phyloP scores from a whole-genome alignment of 2,888 invertebrate species.

The Cheilosia impressa region DNA sequence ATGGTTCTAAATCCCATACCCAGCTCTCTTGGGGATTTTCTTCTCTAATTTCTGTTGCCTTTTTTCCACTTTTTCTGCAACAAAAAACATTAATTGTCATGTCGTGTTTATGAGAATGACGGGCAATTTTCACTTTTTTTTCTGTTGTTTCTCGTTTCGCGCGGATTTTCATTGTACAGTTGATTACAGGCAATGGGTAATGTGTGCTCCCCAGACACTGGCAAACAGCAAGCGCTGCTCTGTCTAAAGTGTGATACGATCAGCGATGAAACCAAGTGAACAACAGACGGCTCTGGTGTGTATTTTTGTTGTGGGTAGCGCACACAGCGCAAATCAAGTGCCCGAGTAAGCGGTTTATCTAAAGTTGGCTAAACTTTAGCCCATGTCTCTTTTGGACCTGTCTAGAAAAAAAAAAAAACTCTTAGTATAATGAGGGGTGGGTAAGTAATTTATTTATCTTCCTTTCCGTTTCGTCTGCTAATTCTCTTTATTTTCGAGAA shows the following conservation, averaged over 20 bases:
- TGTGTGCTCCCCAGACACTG: constrained; percentile 12
- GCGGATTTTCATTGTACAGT: constrained; percentile 56
- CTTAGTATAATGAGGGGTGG: constrained; percentile 62
- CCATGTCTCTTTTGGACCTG: constrained; percentile 23
- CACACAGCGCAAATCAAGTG: constrained; percentile 45
- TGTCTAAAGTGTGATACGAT: constrained; percentile 40
- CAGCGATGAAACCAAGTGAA: constrained; percentile 35
- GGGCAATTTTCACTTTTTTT: constrained; percentile 69
- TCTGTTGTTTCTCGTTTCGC: constrained; percentile 7
- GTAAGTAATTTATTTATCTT: constrained; percentile 45
- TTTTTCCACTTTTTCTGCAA: constrained; percentile 18
- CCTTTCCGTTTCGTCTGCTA: background rate
- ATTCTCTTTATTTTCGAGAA: constrained; percentile 2
- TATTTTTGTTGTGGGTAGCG: constrained; percentile 17
- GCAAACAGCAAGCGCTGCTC: background rate
- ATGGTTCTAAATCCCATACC: constrained; percentile 53
- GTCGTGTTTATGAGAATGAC: constrained; percentile 70
- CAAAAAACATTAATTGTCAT: constrained; percentile 67
- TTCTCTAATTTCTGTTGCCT: constrained; percentile 18
- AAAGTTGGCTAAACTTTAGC: constrained; percentile 52
- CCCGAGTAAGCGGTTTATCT: constrained; percentile 58
- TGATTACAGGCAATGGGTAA: constrained; percentile 60
- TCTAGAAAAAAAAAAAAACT: constrained; percentile 2
- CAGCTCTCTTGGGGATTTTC: constrained; percentile 2
- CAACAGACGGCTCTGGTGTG: constrained; percentile 27